These are phyloP conservation scores for Podarcis muralis DNA, from an alignment of 2,113 vertebrate species.

Conservation along the genomic window DNA sequence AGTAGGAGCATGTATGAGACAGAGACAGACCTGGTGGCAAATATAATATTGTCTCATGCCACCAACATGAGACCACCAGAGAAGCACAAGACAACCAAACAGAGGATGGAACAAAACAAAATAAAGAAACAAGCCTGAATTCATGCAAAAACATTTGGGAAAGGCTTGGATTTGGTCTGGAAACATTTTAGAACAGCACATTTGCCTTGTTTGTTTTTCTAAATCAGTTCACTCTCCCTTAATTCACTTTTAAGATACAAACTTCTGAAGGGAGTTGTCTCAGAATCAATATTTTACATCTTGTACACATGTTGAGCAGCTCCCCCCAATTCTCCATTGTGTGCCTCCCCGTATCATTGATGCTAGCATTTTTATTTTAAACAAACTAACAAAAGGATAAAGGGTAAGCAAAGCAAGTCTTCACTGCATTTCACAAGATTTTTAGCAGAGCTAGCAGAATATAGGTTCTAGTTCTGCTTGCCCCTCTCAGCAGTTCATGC, in stretches of 20 bases:
- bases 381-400: constrained; percentile 13
- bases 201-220: constrained; percentile 64
- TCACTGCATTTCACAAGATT: not conserved
- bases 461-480: not conserved
- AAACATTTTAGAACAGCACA: constrained; percentile 55
- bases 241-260: constrained; percentile 55
- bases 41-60: constrained; percentile 29
- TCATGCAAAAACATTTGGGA: constrained; percentile 51
- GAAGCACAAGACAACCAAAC: constrained; percentile 56
- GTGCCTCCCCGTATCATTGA: constrained; percentile 13
- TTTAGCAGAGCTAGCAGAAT: not conserved
- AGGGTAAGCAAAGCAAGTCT: not conserved
- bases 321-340: not conserved
- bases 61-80: constrained; percentile 57
- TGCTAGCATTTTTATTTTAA: constrained; percentile 26
- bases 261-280: constrained; percentile 46
- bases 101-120: constrained; percentile 49
- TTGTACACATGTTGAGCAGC: constrained; percentile 1
- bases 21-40: constrained; percentile 1
- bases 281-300: constrained; percentile 34
- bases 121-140: constrained; percentile 41
- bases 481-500: not conserved
- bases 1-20: constrained; percentile 20
- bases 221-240: constrained; percentile 58
- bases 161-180: constrained; percentile 46